Evolutionary conservation across 2,797 vertebrate genomes (phyloP), one percentile per base, ranked within the genome.

Genomic region (Myotis findleyi): DNA sequence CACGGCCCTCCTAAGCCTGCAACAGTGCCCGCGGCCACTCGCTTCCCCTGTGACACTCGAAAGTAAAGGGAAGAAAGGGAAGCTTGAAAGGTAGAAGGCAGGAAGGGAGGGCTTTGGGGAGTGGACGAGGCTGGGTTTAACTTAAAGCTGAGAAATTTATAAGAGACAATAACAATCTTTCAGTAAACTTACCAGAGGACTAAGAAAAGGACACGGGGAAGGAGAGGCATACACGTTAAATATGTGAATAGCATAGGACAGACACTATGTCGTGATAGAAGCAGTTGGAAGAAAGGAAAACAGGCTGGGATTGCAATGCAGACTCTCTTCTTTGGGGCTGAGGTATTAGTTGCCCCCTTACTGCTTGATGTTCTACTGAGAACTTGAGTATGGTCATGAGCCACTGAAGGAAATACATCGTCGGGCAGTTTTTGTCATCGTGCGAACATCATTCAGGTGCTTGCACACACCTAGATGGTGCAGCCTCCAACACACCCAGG

Each of bases 151-250:
- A 53, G 25, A 64, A 38, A 27, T 13, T 25, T 53, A 41, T 6
- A 38, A 47, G 36, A 47, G 3, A 62, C 13, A 5, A 5, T 25
- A 47, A 25, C 7, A 41, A n/a, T 6, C 5, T 44, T 87, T 51
- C 38, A 27, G 62, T 3, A 47, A 68, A 73, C 6, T 64, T 57
- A 7, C 33, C 18, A 30, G 0, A 53, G 44, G 16, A 33, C 66
- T 89, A 33, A 89, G 25, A 84, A 55, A 27, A 83, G 7, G 8
- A n/a, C 6, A 4, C 0, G 0, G 1, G 16, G 14, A 16, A 66
- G 8, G 3, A 59, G 36, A 11, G 10, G 1, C n/a, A 12, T n/a
- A 16, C 30, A 47, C 20, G 16, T 64, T 47, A 33, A 64, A 33
- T 10, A n/a, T 44, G 27, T 23, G 41, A 6, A 47, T 9, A 23